phyloP scores from a whole-genome alignment of 1,140 invertebrate species.

The Pogonomyrmex californicus region DNA sequence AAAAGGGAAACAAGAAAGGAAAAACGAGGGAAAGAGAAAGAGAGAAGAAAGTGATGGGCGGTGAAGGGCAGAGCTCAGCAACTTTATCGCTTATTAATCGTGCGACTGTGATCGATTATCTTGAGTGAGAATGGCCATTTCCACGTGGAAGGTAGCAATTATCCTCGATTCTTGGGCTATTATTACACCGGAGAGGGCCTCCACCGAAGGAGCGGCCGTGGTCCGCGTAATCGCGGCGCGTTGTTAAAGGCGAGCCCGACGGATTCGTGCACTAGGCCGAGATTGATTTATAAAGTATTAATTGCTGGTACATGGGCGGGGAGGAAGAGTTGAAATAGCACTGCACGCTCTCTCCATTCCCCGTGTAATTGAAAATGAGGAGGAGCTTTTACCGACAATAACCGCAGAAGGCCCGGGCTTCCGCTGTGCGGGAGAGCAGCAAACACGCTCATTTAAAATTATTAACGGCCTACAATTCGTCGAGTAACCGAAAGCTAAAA shows the following conservation, averaged over 20 bases:
- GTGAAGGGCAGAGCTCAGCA: constrained; percentile 53
- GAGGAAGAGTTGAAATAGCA: not conserved
- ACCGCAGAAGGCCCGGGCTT: not conserved
- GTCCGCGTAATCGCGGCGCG: constrained; percentile 78
- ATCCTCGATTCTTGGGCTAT: constrained; percentile 78
- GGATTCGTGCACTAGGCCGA: constrained; percentile 14
- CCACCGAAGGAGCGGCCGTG: constrained; percentile 68
- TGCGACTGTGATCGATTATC: constrained; percentile 82
- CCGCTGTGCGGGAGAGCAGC: not conserved
- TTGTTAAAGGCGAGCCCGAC: constrained; percentile 69
- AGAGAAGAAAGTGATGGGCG: constrained; percentile 44
- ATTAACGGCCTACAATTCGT: constrained; percentile 1
- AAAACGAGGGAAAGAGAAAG: not conserved
- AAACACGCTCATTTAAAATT: constrained; percentile 18
- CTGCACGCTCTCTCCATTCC: not conserved
- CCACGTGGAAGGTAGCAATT: constrained; percentile 82
- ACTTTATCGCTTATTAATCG: constrained; percentile 83
- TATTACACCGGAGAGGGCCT: constrained; percentile 76
- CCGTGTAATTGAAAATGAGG: constrained; percentile 60
- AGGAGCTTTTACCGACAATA: constrained; percentile 23
- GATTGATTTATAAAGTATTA: constrained; percentile 84
- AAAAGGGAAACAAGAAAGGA: not conserved
- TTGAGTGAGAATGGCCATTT: constrained; percentile 82
- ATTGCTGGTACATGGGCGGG: constrained; percentile 61
- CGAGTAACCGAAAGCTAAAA: not conserved